phyloP scores from a whole-genome alignment of 2,797 vertebrate genomes.

The Vespertilio murinus region DNA sequence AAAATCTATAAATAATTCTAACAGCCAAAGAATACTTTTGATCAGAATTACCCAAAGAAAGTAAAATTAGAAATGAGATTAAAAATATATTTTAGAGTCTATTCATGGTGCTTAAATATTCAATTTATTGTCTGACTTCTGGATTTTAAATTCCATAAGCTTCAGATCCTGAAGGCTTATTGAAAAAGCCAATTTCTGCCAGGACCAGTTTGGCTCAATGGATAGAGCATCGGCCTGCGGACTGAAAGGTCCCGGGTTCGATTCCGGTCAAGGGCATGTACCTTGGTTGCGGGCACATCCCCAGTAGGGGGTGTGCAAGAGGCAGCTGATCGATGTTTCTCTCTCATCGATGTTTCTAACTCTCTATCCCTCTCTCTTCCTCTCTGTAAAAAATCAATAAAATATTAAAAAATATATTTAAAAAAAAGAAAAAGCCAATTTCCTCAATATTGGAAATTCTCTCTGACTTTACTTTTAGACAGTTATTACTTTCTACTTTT shows the following conservation, averaged over 20 bases:
- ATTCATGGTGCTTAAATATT: slow-evolving; percentile 54
- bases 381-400: too few species aligned
- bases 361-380: too few species aligned
- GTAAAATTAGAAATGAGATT: slow-evolving; percentile 51
- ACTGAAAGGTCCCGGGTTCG: too few species aligned
- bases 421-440: slow-evolving; percentile 78
- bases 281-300: too few species aligned
- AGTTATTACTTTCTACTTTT: slow-evolving; percentile 68
- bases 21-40: slow-evolving; percentile 34
- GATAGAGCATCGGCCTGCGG: too few species aligned
- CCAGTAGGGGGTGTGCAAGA: too few species aligned
- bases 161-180: slow-evolving; percentile 71
- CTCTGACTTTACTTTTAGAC: slow-evolving; percentile 65
- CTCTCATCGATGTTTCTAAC: too few species aligned
- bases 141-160: slow-evolving; percentile 63
- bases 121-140: slow-evolving; percentile 60
- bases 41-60: slow-evolving; percentile 58
- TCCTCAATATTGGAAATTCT: slow-evolving; percentile 80
- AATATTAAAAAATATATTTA: too few species aligned
- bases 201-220: too few species aligned
- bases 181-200: slow-evolving; percentile 77
- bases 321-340: too few species aligned
- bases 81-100: slow-evolving; percentile 55
- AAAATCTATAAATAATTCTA: slow-evolving; percentile 53
- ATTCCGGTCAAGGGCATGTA: too few species aligned